Conservation (phyloP, 2,797 vertebrate genomes). For the Pipistrellus pygmaeus region DNA sequence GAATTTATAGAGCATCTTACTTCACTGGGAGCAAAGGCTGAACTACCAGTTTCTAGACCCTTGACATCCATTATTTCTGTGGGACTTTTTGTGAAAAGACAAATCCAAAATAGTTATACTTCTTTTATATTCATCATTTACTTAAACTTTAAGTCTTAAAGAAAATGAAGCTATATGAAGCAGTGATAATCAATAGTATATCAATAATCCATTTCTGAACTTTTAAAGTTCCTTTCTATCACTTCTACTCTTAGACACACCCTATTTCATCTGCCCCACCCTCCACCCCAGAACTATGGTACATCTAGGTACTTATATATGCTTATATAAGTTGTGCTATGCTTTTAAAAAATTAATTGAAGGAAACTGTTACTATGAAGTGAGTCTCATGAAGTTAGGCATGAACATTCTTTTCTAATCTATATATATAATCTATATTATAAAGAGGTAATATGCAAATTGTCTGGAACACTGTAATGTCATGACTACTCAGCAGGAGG, state of each 20-base stretch:
- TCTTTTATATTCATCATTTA: neutral
- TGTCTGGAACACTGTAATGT: too few relatives aligned
- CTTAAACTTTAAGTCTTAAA: slow-evolving; percentile 23
- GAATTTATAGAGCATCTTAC: neutral
- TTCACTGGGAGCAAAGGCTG: neutral
- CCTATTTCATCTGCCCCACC: neutral
- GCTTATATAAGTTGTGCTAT: neutral
- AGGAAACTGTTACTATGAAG: neutral
- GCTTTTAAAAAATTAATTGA: slow-evolving; percentile 10
- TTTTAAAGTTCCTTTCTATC: slow-evolving; percentile 5
- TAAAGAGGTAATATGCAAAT: too few relatives aligned
- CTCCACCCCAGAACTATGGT: neutral
- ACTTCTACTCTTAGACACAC: neutral
- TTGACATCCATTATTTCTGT: slow-evolving; percentile 18
- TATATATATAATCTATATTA: too few relatives aligned
- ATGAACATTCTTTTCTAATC: neutral
- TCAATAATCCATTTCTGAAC: neutral
- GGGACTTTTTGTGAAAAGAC: slow-evolving; percentile 39
- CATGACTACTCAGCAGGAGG: too few relatives aligned
- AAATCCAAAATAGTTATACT: slow-evolving; percentile 16
- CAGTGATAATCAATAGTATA: neutral
- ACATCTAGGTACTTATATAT: neutral
- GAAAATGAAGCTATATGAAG: slow-evolving; percentile 9
- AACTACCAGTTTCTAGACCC: neutral
- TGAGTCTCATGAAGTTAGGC: neutral